Evolutionary conservation across 2,113 vertebrate genomes (phyloP), one percentile per base, ranked within the genome.

Genomic region (Corapipo altera): DNA sequence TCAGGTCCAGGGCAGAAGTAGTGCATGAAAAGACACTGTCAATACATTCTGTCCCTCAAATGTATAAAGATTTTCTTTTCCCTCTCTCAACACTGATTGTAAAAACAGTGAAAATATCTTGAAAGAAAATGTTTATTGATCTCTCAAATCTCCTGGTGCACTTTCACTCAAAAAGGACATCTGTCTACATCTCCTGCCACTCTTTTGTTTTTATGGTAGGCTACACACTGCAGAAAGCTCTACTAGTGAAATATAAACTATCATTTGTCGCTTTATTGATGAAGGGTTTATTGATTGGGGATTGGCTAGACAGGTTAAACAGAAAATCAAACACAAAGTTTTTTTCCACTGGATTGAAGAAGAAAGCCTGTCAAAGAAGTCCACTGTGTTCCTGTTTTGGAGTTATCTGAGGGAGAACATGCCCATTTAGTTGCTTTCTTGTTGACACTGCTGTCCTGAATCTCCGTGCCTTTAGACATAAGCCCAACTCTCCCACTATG

Each of bases 371-470:
- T 21, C 22, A 37, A 22, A n/a, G 61, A 49, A 0, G 3, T 17
- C 9, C 13, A 15, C 4, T 0, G 0, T 4, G 4, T 15, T 74
- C 41, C 22, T 39, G 6, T 41, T 89, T 51, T 18, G 15, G 61
- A 35, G 6, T 57, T 79, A 3, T 10, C 11, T n/a, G 35, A 51
- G 24, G 6, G 21, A 11, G 2, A 64, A 27, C 0, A 1, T 1
- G 3, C 2, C 23, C 13, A 12, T 71, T 62, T 73, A 26, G 3
- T 14, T 58, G 23, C 3, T 74, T 55, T 74, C 32, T 28, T 66
- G 12, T 58, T 51, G 51, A 62, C 85, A 54, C 11, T 67, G 13
- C 20, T 55, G 22, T 32, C 13, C 11, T 1, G 1, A 23, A 51
- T 10, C 15, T 39, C 39, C 51, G n/a, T 66, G 15, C 6, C 44